Evolutionary conservation across 2,113 vertebrate genomes (phyloP).

Genomic region (Protobothrops flavoviridis): DNA sequence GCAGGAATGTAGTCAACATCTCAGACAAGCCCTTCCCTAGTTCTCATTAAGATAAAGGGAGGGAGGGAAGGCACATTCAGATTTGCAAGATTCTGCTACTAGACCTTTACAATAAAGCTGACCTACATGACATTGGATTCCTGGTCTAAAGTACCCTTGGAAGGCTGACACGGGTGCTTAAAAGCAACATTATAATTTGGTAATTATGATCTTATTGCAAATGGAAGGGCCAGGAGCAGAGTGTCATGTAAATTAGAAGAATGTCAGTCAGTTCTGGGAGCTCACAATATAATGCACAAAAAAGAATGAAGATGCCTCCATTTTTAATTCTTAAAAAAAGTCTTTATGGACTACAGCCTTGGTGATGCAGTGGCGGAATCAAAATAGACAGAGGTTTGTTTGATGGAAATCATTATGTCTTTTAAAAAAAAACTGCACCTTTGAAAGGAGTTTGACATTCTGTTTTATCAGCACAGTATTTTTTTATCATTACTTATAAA

Average conservation of each 20-base stretch:
- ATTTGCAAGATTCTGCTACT: neutral
- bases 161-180: neutral
- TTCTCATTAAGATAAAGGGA: neutral
- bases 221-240: neutral
- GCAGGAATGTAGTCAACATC: neutral
- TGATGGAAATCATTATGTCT: neutral
- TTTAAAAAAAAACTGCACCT: neutral
- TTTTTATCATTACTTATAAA: neutral
- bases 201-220: neutral
- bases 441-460: neutral
- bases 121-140: neutral
- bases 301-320: neutral
- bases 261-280: neutral
- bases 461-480: neutral
- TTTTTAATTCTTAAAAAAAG: neutral
- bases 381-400: neutral
- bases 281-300: neutral
- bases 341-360: neutral
- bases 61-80: neutral
- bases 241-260: neutral
- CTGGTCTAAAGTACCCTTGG: neutral
- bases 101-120: neutral
- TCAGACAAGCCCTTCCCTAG: neutral
- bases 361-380: accelerated
- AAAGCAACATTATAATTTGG: neutral